Evolutionary conservation across 2,797 vertebrate species (phyloP), one percentile per base, ranked within the genome.

Genomic region (Alauda arvensis): DNA sequence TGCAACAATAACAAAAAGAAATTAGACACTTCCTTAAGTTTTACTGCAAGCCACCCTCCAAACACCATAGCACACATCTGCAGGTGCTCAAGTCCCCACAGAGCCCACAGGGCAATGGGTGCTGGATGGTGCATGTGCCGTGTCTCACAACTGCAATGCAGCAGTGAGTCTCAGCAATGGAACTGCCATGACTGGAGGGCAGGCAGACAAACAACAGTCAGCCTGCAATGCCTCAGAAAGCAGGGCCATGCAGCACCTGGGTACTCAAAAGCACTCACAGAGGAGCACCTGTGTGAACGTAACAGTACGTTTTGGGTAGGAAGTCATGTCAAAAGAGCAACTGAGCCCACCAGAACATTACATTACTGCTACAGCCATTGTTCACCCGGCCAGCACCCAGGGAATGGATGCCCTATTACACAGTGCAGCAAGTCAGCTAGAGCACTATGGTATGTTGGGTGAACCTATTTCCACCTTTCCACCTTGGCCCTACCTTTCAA

Each of bases 1-100:
- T 99, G 79, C 15, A 94, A 90, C 40, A 96, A 63, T 48, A 93
- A 68, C 14, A 63, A 52, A 39, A 63, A 53, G 8, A 66, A 70
- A 83, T 48, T 14, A 92, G 80, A 90, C 2, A 16, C 39, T 60
- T 49, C 55, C 40, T 78, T 31, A 85, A 43, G 34, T 37, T 80
- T 55, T 67, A 60, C 17, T 87, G 55, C 3, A 4, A 66, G 33
- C 49, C 49, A 43, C 20, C n/a, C 26, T 72, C 45, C 33, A 65
- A 83, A 77, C 42, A 71, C 33, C 33, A 34, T 0, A 0, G 45
- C 55, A 60, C 12, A 40, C 6, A 34, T 8, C 20, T 39, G 18
- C 29, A 16, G 1, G 52, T 83, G 43, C 65, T 51, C 34, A 69
- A 12, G 17, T 10, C 5, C 29, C 5, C 8, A 49, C 43, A 26